Base-by-base conservation (phyloP, 2,888 invertebrate genomes). In the Leptogaster cylindrica region DNA sequence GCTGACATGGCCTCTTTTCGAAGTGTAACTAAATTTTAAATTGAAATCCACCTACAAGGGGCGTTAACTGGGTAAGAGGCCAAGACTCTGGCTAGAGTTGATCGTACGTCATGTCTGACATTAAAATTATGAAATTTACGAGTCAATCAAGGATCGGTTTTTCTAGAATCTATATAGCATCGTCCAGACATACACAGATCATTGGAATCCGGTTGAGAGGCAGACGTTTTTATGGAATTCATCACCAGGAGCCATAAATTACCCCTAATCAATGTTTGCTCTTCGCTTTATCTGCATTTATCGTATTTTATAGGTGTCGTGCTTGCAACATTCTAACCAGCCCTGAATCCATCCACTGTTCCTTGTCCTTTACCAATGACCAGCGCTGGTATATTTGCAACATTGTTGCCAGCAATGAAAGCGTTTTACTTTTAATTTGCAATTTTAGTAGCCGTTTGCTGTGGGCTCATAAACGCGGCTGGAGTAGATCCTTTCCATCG, bases 201-300 rank as follows among this genome's bases (percentile, higher is more conserved):
- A n/a, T n/a, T n/a, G n/a, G n/a, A n/a, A n/a, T n/a, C 20, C 46
- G 46, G 18, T 20, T 20, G 12, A 18, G 16, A 20, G 46, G 18
- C 46, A 20, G 46, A 50, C 50, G 27, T 50, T 50, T 50, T 50
- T 50, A 50, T 44, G 20, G 2, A 39, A 27, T 27, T 16, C 28
- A 44, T 41, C 63, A 28, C 31, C 63, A 27, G 28, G 20, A 25
- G 63, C 18, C 27, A 63, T 63, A 63, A 63, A 63, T 63, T 44
- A 63, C 28, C 10, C 28, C 25, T 63, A 63, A 63, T 63, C 63
- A 63, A 46, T 63, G 63, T 63, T 63, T 63, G 46, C 63, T 63
- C 46, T 63, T 63, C 27, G 28, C 63, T 63, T 63, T 63, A 44
- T 44, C 46, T 46, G 16, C 63, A 44, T 41, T 63, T 63, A 27